Conservation (phyloP, 2,113 vertebrate genomes). For the Heterotilapia buettikoferi region DNA sequence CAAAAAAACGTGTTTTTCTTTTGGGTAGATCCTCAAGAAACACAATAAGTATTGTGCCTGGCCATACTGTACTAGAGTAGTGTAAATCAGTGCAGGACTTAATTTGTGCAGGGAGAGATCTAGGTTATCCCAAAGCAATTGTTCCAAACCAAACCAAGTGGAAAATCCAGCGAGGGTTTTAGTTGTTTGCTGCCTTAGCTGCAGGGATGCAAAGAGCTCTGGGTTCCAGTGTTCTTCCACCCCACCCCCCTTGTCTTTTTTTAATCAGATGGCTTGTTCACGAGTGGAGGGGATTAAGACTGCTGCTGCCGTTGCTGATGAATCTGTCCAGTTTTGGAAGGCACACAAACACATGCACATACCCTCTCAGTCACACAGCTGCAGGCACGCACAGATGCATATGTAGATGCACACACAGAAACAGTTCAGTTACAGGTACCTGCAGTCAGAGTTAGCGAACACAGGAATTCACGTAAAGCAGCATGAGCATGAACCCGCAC, state of each 20-base stretch:
- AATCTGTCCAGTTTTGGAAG: constrained; percentile 43
- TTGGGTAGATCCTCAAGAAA: neutral
- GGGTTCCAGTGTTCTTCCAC: constrained; percentile 23
- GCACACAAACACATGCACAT: constrained; percentile 8
- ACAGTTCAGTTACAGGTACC: neutral
- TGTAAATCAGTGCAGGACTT: constrained; percentile 42
- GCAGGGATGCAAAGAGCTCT: constrained; percentile 42
- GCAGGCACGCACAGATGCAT: neutral
- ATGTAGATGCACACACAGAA: neutral
- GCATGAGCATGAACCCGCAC: neutral
- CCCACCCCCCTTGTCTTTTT: constrained; percentile 33
- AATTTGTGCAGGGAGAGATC: constrained; percentile 46
- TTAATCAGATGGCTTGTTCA: constrained; percentile 67
- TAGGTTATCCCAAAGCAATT: constrained; percentile 69
- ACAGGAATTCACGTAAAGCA: neutral
- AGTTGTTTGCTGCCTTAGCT: constrained; percentile 55
- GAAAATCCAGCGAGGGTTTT: constrained; percentile 60
- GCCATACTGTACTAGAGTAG: neutral
- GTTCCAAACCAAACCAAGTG: constrained; percentile 64
- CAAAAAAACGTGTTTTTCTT: neutral
- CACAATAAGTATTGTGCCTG: neutral
- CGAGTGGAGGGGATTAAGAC: constrained; percentile 54
- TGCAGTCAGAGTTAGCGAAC: neutral
- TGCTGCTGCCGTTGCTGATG: constrained; percentile 32
- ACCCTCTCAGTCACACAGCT: neutral